Percentiles rank a stretch among this genome's conserved stretches.
Conservation (phyloP, 2,888 invertebrate genomes). For the Drosophila prostipennis region DNA sequence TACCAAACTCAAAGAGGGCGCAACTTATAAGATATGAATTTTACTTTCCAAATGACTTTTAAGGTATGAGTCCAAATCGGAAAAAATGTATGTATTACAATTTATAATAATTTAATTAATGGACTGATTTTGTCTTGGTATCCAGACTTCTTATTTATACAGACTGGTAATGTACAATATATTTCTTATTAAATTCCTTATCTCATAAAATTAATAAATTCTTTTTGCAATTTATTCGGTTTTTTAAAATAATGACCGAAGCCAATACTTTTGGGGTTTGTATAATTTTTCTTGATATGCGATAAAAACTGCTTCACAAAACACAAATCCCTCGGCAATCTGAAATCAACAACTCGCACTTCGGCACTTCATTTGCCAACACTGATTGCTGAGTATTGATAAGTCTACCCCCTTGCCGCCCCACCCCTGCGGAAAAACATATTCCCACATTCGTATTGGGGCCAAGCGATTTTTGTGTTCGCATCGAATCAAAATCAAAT, state of each 20-base stretch:
- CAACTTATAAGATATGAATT: too few species aligned
- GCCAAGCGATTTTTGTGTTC: constrained; percentile 35
- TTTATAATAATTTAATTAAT: too few species aligned
- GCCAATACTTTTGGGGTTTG: neutral
- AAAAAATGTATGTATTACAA: too few species aligned
- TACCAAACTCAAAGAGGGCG: too few species aligned
- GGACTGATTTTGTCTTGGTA: too few species aligned
- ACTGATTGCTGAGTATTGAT: constrained; percentile 24
- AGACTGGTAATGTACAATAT: too few species aligned
- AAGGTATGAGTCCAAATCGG: too few species aligned
- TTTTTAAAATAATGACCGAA: neutral
- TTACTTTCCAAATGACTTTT: too few species aligned
- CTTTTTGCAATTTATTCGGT: neutral
- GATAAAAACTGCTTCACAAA: neutral
- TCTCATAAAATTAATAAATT: too few species aligned
- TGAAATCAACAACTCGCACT: constrained; percentile 15
- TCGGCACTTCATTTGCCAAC: constrained; percentile 35
- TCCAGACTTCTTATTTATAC: too few species aligned
- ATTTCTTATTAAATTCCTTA: too few species aligned
- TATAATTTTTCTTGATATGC: neutral
- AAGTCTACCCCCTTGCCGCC: neutral
- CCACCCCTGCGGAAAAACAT: neutral
- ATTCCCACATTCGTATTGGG: constrained; percentile 35
- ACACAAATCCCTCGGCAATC: neutral
- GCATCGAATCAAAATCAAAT: constrained; percentile 48